Percentiles rank a stretch among this genome's conserved stretches.
Conservation (phyloP, 2,888 invertebrate species). For the Lymantria dispar region DNA sequence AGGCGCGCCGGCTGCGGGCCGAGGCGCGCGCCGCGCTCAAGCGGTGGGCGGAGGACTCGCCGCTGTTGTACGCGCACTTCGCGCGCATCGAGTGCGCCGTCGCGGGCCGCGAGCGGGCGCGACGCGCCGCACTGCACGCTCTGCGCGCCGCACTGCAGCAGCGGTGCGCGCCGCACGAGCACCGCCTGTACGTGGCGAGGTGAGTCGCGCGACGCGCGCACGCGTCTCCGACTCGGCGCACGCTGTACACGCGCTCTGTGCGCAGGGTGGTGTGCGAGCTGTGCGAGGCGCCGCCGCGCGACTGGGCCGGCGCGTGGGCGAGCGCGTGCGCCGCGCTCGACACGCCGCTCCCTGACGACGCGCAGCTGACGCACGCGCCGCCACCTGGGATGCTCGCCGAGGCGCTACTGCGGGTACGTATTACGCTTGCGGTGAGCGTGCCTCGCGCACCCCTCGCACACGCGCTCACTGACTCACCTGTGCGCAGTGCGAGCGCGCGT, state of each 20-base stretch:
- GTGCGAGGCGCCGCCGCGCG: conserved; percentile 12
- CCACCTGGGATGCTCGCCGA: conserved; percentile 28
- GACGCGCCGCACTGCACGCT: conserved; percentile 18
- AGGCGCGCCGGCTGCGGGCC: conserved; percentile 31
- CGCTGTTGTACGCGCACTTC: conserved; percentile 51
- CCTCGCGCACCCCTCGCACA: too few relatives aligned
- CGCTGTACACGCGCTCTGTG: conserved; percentile 15
- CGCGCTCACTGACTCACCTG: not conserved
- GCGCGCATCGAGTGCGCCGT: conserved; percentile 47
- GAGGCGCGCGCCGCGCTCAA: conserved; percentile 35
- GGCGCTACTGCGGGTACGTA: conserved; percentile 22
- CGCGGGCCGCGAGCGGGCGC: conserved; percentile 22
- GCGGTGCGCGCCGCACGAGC: conserved; percentile 15
- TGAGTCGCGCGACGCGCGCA: conserved; percentile 14
- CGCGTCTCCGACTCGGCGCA: conserved; percentile 10
- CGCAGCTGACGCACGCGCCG: conserved; percentile 27
- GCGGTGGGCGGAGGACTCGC: conserved; percentile 28
- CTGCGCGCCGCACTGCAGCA: conserved; percentile 22
- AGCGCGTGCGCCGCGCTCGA: conserved; percentile 21
- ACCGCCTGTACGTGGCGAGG: conserved; percentile 36
- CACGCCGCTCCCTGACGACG: conserved; percentile 18
- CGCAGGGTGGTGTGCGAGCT: conserved; percentile 17
- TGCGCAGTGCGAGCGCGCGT: conserved; percentile 40
- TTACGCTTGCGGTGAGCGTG: not conserved
- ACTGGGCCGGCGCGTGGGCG: conserved; percentile 26